These are phyloP conservation scores for Anseranas semipalmata DNA, from an alignment of 2,113 vertebrate genomes.

Conservation along the genomic window DNA sequence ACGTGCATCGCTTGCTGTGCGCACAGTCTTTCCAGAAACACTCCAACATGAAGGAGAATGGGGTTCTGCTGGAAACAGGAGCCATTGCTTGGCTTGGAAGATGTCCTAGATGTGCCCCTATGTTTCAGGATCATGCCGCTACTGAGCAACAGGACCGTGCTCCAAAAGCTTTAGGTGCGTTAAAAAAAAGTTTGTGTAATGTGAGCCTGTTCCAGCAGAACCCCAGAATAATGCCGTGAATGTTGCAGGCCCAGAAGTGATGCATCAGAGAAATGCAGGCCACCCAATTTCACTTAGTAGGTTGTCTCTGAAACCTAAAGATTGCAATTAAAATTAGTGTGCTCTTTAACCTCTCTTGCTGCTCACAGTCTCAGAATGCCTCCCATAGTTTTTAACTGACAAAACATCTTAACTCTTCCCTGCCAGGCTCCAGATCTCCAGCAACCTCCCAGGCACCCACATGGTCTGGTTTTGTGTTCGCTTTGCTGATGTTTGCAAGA, in stretches of 20 bases:
- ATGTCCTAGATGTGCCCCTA: constrained; percentile 23
- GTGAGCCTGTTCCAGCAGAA: background rate
- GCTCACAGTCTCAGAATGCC: background rate
- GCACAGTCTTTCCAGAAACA: constrained; percentile 5
- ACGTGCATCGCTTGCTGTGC: background rate
- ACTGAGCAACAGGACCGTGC: background rate
- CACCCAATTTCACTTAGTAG: background rate
- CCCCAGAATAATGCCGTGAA: background rate
- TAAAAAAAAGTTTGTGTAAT: fast-evolving
- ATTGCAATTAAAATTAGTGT: background rate
- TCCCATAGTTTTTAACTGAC: background rate
- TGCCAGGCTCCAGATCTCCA: background rate
- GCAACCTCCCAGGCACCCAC: background rate
- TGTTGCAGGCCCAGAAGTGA: background rate
- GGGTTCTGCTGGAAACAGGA: constrained; percentile 61
- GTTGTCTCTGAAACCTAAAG: background rate
- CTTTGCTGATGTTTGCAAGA: background rate
- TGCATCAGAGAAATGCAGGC: background rate
- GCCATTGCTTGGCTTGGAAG: constrained; percentile 1
- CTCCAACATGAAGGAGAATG: background rate
- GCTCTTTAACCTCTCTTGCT: background rate
- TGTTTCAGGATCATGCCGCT: background rate
- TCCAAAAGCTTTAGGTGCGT: background rate
- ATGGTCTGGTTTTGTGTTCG: background rate
- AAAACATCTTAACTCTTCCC: background rate